phyloP scores from a whole-genome alignment of 2,888 invertebrate genomes.

The Steromphala cineraria region DNA sequence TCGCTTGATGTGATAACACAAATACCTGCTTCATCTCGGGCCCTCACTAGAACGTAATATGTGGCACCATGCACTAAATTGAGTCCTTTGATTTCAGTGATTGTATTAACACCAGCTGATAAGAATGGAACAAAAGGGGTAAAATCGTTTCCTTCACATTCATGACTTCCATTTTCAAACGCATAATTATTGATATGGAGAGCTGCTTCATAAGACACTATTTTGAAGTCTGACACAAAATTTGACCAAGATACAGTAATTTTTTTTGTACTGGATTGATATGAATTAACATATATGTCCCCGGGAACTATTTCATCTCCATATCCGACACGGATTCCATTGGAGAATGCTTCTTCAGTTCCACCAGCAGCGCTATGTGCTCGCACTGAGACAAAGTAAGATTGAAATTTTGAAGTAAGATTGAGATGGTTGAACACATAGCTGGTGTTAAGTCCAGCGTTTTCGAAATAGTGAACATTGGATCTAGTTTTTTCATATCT shows the following conservation, averaged over 20 bases:
- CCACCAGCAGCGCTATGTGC: constrained; percentile 57
- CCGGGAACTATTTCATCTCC: constrained; percentile 40
- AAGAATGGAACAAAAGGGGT: not conserved
- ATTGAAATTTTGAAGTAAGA: constrained; percentile 47
- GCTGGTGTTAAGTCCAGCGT: constrained; percentile 57
- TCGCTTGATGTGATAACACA: constrained; percentile 37
- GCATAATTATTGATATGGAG: constrained; percentile 4
- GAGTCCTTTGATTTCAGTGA: constrained; percentile 30
- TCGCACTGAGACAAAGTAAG: constrained; percentile 60
- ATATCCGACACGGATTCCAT: constrained; percentile 57
- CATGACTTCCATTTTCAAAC: not conserved
- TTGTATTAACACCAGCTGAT: constrained; percentile 41
- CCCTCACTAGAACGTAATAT: constrained; percentile 47
- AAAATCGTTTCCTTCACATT: constrained; percentile 33
- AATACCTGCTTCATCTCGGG: constrained; percentile 46
- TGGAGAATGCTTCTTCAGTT: constrained; percentile 53
- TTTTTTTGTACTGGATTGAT: constrained; percentile 35
- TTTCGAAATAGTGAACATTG: constrained; percentile 54
- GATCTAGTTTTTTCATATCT: constrained; percentile 50
- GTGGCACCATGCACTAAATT: constrained; percentile 34
- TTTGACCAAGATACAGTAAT: constrained; percentile 47
- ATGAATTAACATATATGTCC: constrained; percentile 26
- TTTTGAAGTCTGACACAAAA: constrained; percentile 48
- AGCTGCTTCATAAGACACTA: constrained; percentile 43
- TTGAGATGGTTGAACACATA: constrained; percentile 52